Base-by-base conservation (phyloP, 2,797 vertebrate genomes). In the Diglossa cyanea region DNA sequence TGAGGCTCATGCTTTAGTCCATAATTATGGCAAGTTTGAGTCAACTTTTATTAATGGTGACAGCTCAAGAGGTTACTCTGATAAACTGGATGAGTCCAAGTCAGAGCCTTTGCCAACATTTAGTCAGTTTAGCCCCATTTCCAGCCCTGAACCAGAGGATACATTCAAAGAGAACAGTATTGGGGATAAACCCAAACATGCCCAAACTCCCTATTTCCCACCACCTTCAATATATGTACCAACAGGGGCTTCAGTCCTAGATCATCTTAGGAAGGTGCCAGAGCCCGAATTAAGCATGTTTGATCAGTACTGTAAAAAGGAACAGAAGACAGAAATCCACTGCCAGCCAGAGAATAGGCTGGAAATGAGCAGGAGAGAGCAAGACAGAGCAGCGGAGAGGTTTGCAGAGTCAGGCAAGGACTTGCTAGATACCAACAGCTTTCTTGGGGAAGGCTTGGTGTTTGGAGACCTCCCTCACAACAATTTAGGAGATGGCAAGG, bases 81-180 rank as follows among this genome's bases (percentile, higher is more conserved):
- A 98, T 94, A 98, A 98, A 82, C 95, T 98, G 68, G 98, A 98
- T 1, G 70, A 97, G 62, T 98, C 98, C 55, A 99, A 98, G 94
- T 93, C 98, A 1, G 98, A 99, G 81, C 98, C 98, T 47, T 96
- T 98, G 48, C 98, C 98, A 20, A 97, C 98, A 14, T 99, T 99
- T 93, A 98, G 98, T 82, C 98, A 99, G 96, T 99, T 99, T 81
- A 99, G 99, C 95, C 99, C 99, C 0, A 98, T 99, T 92, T 99
- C 99, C 76, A 99, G 99, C 95, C 99, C 99, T 9, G 99, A 99
- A 68, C 97, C 98, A 0, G 99, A 99, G 92, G 98, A 98, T 4
- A 28, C 97, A 2, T 97, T 97, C 72, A 98, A 97, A 94, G 98
- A 98, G 54, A 98, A 97, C 71, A 98, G 92, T 74, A 97, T 98